Evolutionary conservation across 2,797 vertebrate genomes (phyloP).

Genomic region (Bradypodion ventrale): DNA sequence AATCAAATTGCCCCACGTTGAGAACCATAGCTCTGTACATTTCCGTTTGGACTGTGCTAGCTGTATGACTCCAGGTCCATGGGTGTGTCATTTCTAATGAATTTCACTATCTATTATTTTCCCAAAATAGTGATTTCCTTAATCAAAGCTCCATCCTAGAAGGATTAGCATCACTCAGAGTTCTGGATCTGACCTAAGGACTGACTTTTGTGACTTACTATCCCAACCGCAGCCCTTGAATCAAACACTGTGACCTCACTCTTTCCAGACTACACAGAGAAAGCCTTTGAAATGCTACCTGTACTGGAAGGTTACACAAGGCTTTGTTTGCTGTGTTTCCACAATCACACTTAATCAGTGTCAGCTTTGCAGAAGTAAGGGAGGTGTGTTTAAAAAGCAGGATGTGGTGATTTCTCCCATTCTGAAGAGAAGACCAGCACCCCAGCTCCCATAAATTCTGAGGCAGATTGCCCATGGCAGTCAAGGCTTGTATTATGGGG

Average conservation of each 20-base stretch:
- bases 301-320: not conserved
- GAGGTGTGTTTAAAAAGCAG: not conserved
- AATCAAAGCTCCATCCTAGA: not conserved
- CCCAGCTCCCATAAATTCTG: not conserved
- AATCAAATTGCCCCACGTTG: no score
- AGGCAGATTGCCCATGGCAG: not conserved
- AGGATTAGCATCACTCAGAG: not conserved
- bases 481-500: not conserved
- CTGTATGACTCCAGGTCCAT: no score
- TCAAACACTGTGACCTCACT: not conserved
- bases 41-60: not conserved
- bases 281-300: not conserved
- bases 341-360: constrained; percentile 39
- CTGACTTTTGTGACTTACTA: no score
- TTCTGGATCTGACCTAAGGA: not conserved
- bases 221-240: no score
- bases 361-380: not conserved
- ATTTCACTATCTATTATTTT: no score
- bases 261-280: not conserved
- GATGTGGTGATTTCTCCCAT: not conserved
- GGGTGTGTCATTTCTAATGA: no score
- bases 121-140: not conserved
- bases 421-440: not conserved
- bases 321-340: constrained; percentile 23
- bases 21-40: no score